Percentiles rank a stretch among this genome's conserved stretches.
Evolutionary conservation across 2,113 vertebrate species (phyloP).

Genomic region (zebrafish (Danio rerio)): DNA sequence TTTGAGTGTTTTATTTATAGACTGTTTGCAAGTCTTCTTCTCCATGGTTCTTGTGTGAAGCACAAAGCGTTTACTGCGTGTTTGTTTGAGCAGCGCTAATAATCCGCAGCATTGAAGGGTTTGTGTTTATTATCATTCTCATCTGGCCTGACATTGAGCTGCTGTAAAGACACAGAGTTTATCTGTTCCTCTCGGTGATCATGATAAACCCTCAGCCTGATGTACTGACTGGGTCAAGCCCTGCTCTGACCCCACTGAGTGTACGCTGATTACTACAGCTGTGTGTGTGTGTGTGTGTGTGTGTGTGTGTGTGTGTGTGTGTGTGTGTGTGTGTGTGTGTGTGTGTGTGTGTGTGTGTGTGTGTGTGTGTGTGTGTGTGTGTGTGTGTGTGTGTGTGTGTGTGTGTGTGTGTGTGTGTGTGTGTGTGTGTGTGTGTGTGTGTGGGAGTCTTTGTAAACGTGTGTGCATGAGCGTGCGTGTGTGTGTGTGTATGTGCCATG

Average conservation of each 20-base stretch:
- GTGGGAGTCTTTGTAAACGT: no score
- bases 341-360: no score
- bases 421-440: no score
- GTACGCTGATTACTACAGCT: not conserved
- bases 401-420: no score
- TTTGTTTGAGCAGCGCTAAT: not conserved
- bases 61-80: not conserved
- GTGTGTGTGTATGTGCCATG: no score
- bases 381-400: no score
- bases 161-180: not conserved
- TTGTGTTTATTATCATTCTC: not conserved
- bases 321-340: no score
- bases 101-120: not conserved
- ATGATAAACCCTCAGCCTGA: not conserved
- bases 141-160: not conserved
- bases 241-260: not conserved
- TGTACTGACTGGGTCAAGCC: constrained; percentile 11
- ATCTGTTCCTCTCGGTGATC: not conserved
- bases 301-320: no score
- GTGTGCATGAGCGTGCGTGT: no score
- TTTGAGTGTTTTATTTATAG: no score
- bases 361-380: no score
- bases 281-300: not conserved
- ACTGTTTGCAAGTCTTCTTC: no score
- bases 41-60: not conserved